Evolutionary conservation across 1,140 invertebrate genomes (phyloP).

Genomic region (Cyrtorhinus lividipennis): DNA sequence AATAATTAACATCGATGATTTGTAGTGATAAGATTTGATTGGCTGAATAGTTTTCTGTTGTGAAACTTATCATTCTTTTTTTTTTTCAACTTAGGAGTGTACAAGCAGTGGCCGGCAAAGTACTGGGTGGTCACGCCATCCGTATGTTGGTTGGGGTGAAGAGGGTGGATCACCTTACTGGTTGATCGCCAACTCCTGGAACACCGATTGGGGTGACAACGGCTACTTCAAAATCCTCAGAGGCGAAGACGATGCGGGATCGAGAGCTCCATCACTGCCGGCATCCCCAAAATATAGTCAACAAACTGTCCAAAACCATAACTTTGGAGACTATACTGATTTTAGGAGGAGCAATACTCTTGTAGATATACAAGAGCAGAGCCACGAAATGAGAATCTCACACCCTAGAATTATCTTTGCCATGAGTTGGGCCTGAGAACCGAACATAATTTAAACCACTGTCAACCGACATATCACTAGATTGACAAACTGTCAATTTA

Average conservation of each 20-base stretch:
- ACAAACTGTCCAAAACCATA: too few relatives aligned
- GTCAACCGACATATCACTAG: too few relatives aligned
- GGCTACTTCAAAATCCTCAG: slow-evolving; percentile 81
- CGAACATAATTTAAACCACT: too few relatives aligned
- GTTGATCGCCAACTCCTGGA: slow-evolving; percentile 88
- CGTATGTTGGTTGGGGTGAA: slow-evolving; percentile 61
- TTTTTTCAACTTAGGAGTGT: slow-evolving; percentile 71
- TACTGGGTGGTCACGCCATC: slow-evolving; percentile 77
- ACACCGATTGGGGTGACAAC: slow-evolving; percentile 71
- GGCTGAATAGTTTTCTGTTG: neutral
- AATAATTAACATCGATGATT: too few relatives aligned
- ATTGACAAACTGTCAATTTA: too few relatives aligned
- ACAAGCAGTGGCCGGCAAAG: slow-evolving; percentile 60
- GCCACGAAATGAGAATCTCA: too few relatives aligned
- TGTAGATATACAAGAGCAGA: too few relatives aligned
- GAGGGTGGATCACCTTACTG: slow-evolving; percentile 52
- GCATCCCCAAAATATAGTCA: slow-evolving; percentile 50
- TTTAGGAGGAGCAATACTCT: too few relatives aligned
- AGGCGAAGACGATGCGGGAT: slow-evolving; percentile 49
- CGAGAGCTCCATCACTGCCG: slow-evolving; percentile 61
- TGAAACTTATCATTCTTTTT: neutral
- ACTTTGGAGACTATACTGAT: too few relatives aligned
- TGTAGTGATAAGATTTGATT: neutral
- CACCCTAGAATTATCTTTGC: too few relatives aligned
- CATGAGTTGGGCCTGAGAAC: too few relatives aligned